phyloP scores from a whole-genome alignment of 2,113 vertebrate species.

The Callocephalon fimbriatum region DNA sequence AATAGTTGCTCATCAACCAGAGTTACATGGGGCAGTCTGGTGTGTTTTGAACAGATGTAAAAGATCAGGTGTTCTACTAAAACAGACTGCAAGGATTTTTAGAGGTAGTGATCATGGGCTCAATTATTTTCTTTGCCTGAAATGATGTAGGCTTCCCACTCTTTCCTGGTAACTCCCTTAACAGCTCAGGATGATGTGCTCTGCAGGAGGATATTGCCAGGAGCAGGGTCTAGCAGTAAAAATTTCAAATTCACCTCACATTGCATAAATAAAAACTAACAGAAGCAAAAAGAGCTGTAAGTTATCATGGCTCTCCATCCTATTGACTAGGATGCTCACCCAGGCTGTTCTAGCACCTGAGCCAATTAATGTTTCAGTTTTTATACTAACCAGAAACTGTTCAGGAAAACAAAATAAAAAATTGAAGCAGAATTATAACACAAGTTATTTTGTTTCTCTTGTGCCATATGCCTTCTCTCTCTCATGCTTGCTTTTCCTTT shows the following conservation, averaged over 20 bases:
- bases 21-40: not conserved
- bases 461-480: not conserved
- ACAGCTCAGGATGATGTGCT: not conserved
- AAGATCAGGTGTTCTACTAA: constrained; percentile 18
- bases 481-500: not conserved
- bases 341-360: not conserved
- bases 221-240: not conserved
- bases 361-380: not conserved
- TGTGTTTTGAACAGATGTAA: constrained; percentile 16
- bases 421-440: not conserved
- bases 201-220: not conserved
- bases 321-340: not conserved
- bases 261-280: not conserved
- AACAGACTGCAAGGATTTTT: not conserved
- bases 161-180: not conserved
- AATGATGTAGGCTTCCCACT: not conserved
- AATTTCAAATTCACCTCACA: not conserved
- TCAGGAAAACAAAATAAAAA: not conserved
- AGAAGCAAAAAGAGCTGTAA: not conserved
- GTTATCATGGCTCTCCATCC: not conserved
- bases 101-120: not conserved
- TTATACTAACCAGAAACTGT: not conserved
- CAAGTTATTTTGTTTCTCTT: not conserved
- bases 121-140: not conserved
- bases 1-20: not conserved